Evolutionary conservation across 2,888 invertebrate species (phyloP).

Genomic region (Melanostoma scalare): DNA sequence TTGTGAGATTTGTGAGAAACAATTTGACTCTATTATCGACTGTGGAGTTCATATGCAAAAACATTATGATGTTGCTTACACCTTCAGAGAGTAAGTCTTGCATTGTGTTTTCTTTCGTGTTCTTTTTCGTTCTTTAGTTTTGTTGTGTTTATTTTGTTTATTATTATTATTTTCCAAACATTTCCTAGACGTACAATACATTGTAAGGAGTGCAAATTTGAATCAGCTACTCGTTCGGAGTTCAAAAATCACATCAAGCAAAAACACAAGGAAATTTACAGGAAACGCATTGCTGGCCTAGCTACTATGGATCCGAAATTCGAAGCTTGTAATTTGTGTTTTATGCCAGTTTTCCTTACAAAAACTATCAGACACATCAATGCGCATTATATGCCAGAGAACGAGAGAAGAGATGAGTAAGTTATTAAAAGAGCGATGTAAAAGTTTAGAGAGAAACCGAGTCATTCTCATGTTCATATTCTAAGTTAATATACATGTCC

Average conservation of each 20-base stretch:
- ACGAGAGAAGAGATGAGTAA: constrained; percentile 68
- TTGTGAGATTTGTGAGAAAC: constrained; percentile 69
- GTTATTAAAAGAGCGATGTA: constrained; percentile 26
- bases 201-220: constrained; percentile 68
- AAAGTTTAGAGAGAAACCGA: background rate
- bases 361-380: constrained; percentile 66
- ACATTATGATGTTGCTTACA: constrained; percentile 66
- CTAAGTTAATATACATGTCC: background rate
- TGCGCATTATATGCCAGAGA: constrained; percentile 70
- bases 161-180: constrained; percentile 26
- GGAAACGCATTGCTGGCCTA: constrained; percentile 65
- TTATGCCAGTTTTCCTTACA: constrained; percentile 64
- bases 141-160: constrained; percentile 19
- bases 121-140: constrained; percentile 9
- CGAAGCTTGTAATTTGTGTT: constrained; percentile 65
- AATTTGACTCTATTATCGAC: constrained; percentile 63
- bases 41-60: constrained; percentile 61
- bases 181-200: constrained; percentile 61
- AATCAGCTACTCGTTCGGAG: constrained; percentile 64
- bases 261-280: constrained; percentile 68
- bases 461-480: constrained; percentile 9
- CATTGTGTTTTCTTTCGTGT: constrained; percentile 8
- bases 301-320: constrained; percentile 61
- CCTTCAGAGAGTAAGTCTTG: constrained; percentile 61
- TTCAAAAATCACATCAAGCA: constrained; percentile 66